Evolutionary conservation across 2,113 vertebrate species (phyloP), one percentile per base, ranked within the genome.

Genomic region (Hydropotes inermis): DNA sequence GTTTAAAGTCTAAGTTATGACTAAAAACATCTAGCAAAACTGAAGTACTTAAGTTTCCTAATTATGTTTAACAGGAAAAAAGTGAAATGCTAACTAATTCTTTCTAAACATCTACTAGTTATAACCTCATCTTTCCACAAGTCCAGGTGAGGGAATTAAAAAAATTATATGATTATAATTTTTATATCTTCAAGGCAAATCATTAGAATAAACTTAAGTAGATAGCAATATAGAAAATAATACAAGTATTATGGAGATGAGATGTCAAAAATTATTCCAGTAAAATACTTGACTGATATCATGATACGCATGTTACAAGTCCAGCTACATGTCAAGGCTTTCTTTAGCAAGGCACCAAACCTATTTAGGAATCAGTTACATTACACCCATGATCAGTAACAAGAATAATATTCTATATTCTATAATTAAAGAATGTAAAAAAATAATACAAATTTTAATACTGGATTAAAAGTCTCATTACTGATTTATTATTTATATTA

Each of bases 51-150:
- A 82, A 91, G 54, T 87, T 97, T 98, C 74, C 93, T 60, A 64
- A 82, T 94, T 97, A 93, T 58, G 21, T 50, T 97, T 87, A 84
- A 89, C 30, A 95, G 90, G 83, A 89, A 98, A 96, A 67, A 98
- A 97, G 94, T 78, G 84, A 97, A 98, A 91, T 15, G 58, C 58
- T 97, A 94, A 97, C 58, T 96, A 96, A 81, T 91, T 19, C 89
- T 94, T 96, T 30, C 97, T 6, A 95, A 33, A 79, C 11, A 95
- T 78, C 76, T 98, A 96, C 39, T 92, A 74, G 21, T 19, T 27
- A 86, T 12, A 87, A 91, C 88, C 93, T 74, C 7, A 47, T 97
- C 60, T 87, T 94, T 79, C 10, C 52, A 19, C 45, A 92, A 93
- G n/a, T n/a, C 14, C 36, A 92, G 67, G 82, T 8, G 3, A 95